A percentile compares a stretch with the other conserved stretches of the same genome.
Conservation (phyloP, 2,113 vertebrate genomes). For the Bubo blakistoni region DNA sequence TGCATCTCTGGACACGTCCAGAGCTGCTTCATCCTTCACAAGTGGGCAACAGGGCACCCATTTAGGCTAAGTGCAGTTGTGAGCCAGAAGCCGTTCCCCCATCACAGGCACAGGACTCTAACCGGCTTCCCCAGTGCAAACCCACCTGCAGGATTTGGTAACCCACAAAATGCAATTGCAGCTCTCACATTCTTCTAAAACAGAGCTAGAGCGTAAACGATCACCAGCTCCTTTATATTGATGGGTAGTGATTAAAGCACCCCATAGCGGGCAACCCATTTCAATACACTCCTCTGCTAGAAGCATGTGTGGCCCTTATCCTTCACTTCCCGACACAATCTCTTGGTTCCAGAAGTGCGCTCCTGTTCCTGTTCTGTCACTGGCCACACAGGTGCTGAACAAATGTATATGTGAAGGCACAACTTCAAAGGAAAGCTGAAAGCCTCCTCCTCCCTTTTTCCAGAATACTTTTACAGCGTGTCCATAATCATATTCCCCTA, state of each 20-base stretch:
- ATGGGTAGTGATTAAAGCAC: background rate
- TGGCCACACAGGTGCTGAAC: background rate
- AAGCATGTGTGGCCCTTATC: background rate
- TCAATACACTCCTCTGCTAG: background rate
- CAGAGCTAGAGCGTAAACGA: background rate
- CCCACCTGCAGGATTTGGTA: background rate
- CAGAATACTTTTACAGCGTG: background rate
- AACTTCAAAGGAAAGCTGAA: background rate
- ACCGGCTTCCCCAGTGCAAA: background rate
- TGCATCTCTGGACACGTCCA: background rate
- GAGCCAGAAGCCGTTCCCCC: background rate
- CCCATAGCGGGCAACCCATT: background rate
- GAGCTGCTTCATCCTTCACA: background rate
- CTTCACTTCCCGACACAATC: accelerated
- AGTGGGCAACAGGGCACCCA: background rate
- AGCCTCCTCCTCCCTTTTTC: background rate
- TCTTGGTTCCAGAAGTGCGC: background rate
- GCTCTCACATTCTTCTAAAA: background rate
- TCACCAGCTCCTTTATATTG: background rate
- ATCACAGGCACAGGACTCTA: background rate
- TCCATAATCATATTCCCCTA: background rate
- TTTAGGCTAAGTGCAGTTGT: background rate
- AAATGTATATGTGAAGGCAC: background rate
- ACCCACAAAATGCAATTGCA: background rate
- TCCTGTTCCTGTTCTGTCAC: background rate